Evolutionary conservation across 1,140 invertebrate genomes (phyloP).

Genomic region (Ostrea denselamellosa): DNA sequence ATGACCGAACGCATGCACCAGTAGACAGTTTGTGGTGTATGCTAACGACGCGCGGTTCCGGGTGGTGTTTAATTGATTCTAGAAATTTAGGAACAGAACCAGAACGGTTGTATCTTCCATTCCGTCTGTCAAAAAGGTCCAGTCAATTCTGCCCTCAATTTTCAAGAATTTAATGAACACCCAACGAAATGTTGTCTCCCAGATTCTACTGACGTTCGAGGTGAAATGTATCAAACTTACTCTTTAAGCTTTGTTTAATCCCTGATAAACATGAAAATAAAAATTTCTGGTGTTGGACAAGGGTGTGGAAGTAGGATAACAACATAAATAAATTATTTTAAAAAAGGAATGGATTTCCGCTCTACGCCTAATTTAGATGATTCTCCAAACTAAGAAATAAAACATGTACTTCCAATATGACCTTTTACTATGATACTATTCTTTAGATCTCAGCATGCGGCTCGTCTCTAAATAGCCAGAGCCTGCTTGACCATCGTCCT

Average conservation of each 20-base stretch:
- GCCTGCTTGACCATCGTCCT: neutral
- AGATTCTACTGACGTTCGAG: neutral
- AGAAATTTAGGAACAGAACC: neutral
- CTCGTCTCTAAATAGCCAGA: slow-evolving; percentile 4
- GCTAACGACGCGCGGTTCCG: slow-evolving; percentile 27
- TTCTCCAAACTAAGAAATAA: neutral
- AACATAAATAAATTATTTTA: neutral
- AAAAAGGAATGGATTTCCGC: neutral
- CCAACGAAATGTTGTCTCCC: neutral
- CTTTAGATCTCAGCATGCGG: slow-evolving; percentile 22
- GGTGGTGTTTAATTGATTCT: slow-evolving; percentile 35
- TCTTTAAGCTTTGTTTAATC: neutral
- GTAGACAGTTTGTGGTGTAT: slow-evolving; percentile 21
- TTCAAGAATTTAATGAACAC: slow-evolving; percentile 17
- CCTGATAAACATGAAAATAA: neutral
- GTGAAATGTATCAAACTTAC: neutral
- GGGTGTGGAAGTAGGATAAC: neutral
- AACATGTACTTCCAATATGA: slow-evolving; percentile 27
- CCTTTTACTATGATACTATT: slow-evolving; percentile 18
- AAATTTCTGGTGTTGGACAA: neutral
- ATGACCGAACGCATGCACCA: slow-evolving; percentile 29
- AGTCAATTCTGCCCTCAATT: neutral
- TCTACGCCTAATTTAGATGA: neutral
- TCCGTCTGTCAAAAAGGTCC: neutral
- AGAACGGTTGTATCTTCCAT: slow-evolving; percentile 14